Base-by-base conservation (phyloP, 1,140 invertebrate genomes). In the Apis laboriosa region DNA sequence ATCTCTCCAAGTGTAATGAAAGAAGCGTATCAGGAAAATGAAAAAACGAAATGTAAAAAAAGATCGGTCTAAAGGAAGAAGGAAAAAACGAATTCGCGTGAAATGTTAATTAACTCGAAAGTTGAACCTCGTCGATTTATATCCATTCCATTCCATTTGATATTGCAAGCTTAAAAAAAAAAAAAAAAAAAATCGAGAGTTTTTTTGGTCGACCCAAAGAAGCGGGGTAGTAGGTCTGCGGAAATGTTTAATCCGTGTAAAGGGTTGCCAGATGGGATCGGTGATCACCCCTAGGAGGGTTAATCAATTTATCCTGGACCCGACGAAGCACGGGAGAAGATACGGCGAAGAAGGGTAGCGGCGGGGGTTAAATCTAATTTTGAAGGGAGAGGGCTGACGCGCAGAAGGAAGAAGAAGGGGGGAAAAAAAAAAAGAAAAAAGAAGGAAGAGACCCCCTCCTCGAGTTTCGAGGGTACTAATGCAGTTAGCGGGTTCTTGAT, bases 261-360 rank as follows among this genome's bases (percentile, higher is more conserved):
- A 73, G 71, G 71, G 71, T n/a, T 58, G 71, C 55, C 71, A 73
- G 71, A 73, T 73, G 55, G 71, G 71, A 28, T 58, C 58, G 51
- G 9, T 19, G 21, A n/a, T 2, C 17, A 34, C 28, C 71, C 51
- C 21, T 2, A 17, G 53, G 12, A 73, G 19, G 71, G 19, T 73
- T 73, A 73, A 60, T 73, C 71, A 55, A 73, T 73, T 73, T 73
- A 73, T 73, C 55, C 19, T 2, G 55, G 71, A 28, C 28, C 43
- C 55, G 71, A 73, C n/a, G 53, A 58, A 43, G 71, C 53, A 21
- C 19, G 55, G 55, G 5, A 43, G 71, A 58, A 43, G 71, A 73
- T 28, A 73, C 53, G 19, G 51, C n/a, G 13, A 34, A 21, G 70
- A 55, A 24, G 58, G 12, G 55, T 7, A 43, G 34, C 34, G 34